Evolutionary conservation across 2,113 vertebrate species (phyloP), one percentile per base, ranked within the genome.

Genomic region (Boulengeromyrus knoepffleri): DNA sequence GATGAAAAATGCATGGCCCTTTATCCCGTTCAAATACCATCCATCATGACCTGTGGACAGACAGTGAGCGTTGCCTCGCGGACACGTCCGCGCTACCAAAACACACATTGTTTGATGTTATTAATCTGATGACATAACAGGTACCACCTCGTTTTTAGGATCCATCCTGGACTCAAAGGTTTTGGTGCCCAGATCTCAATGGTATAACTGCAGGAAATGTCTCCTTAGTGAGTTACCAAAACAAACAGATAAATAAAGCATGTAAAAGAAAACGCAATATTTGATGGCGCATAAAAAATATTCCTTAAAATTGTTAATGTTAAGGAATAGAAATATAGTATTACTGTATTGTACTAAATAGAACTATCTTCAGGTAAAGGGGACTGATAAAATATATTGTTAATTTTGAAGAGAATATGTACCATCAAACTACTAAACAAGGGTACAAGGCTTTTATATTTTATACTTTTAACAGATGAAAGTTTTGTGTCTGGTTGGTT

Each of bases 31-130:
- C 50, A 8, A 88, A 90, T 50, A 36, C 36, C 52, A 36, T 89
- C 90, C 47, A 45, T 77, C 83, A 50, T 53, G 83, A 90, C 70
- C 87, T 88, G 74, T 50, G 83, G 46, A 66, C 90, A 56, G 21
- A 4, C 66, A 88, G 49, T 62, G 50, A 90, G 46, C 50, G 39
- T 36, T 36, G 17, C 24, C 62, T 53, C 49, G 49, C 45, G 52
- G 52, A 27, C 36, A 36, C n/a, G 17, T 46, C 70, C 47, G 36
- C 19, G 13, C 74, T 50, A 70, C 10, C 36, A 62, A 36, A 83
- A 84, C 74, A 88, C 52, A 90, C 46, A 85, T 58, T 85, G 83
- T 89, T 91, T 53, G 84, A 89, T 49, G 88, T 84, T 85, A 86
- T 91, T 91, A 89, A 88, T 88, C 88, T 91, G 46, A 46, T 24